Percentiles rank a stretch among this genome's conserved stretches.
Conservation (phyloP, 1,140 invertebrate species). For the Microvelia longipes region DNA sequence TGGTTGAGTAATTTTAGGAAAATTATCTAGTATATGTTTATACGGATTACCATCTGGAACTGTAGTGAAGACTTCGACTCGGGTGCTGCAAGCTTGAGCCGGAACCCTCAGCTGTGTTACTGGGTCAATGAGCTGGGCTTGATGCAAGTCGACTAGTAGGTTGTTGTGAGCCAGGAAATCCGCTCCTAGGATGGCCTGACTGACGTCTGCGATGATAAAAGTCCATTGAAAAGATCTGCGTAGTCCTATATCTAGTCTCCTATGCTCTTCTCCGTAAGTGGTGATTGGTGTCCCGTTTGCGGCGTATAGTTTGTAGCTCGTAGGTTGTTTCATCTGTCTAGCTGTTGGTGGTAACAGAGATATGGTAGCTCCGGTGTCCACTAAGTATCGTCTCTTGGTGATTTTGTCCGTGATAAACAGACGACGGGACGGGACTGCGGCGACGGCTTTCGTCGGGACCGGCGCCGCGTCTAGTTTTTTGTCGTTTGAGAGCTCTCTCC, state of each 20-base stretch:
- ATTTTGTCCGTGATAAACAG: background rate
- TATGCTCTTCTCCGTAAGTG: background rate
- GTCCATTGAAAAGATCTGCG: conserved; percentile 26
- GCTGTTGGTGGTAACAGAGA: background rate
- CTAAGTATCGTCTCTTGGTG: background rate
- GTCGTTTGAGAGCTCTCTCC: background rate
- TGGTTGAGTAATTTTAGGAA: background rate
- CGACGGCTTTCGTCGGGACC: background rate
- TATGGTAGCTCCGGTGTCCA: background rate
- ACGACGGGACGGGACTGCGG: background rate
- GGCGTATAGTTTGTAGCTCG: background rate
- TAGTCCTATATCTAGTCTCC: conserved; percentile 22
- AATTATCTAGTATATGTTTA: background rate
- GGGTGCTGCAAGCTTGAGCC: background rate
- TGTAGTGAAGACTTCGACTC: background rate
- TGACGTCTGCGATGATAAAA: conserved; percentile 17
- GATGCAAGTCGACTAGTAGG: background rate
- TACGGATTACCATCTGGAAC: background rate
- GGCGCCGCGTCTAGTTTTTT: background rate
- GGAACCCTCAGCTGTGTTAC: background rate
- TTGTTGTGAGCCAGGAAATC: conserved; percentile 19
- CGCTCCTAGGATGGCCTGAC: conserved; percentile 27
- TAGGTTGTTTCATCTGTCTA: background rate
- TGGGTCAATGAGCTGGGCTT: background rate
- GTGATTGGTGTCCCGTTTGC: background rate